Conservation (phyloP, 2,888 invertebrate genomes). For the Leucophenga maculata region DNA sequence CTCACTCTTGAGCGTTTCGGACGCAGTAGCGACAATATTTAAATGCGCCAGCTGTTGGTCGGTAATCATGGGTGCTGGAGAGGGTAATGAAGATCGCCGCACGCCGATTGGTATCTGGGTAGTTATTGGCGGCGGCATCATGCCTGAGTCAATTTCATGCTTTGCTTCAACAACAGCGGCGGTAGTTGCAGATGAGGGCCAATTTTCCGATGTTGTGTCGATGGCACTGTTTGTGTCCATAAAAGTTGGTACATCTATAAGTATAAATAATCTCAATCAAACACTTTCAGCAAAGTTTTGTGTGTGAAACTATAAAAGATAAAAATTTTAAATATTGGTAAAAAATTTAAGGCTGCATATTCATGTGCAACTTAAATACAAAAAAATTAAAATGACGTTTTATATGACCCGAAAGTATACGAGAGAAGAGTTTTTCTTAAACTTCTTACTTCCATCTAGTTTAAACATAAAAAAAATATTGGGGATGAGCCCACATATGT, state of each 20-base stretch:
- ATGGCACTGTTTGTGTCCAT: constrained; percentile 61
- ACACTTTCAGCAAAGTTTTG: constrained; percentile 16
- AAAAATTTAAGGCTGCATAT: not conserved
- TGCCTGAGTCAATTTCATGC: constrained; percentile 76
- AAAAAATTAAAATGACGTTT: constrained; percentile 30
- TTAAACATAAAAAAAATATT: too few species aligned
- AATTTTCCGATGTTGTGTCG: constrained; percentile 9
- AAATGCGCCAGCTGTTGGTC: constrained; percentile 67
- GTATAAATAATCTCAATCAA: constrained; percentile 55
- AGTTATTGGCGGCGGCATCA: constrained; percentile 80
- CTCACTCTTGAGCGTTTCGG: constrained; percentile 78
- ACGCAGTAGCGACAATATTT: constrained; percentile 62
- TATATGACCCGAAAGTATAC: too few species aligned
- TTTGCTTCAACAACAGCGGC: constrained; percentile 69
- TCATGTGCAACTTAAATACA: constrained; percentile 20
- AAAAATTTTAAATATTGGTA: not conserved
- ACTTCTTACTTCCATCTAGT: too few species aligned
- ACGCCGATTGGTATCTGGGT: constrained; percentile 76
- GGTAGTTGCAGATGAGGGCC: constrained; percentile 17
- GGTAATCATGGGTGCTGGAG: constrained; percentile 67
- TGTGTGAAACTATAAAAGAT: constrained; percentile 24
- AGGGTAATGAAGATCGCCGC: constrained; percentile 78
- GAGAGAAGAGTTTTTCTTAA: too few species aligned
- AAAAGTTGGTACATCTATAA: constrained; percentile 68
- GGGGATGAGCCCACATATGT: too few species aligned